Conservation (phyloP, 2,888 invertebrate genomes). For the Blomia tropicalis region DNA sequence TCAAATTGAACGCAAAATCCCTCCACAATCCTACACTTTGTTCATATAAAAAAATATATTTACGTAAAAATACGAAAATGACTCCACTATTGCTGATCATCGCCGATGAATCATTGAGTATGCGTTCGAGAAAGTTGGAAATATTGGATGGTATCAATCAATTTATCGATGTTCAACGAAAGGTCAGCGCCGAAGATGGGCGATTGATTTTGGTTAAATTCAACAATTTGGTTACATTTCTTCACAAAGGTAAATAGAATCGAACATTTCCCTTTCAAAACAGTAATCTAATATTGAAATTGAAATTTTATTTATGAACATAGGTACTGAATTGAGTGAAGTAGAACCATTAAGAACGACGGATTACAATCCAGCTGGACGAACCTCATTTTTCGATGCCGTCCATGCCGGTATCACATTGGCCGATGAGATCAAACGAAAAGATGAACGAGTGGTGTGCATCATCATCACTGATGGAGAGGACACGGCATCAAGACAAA, state of each 20-base stretch:
- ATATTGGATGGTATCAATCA: slow-evolving; percentile 7
- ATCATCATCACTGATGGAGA: slow-evolving; percentile 10
- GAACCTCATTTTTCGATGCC: slow-evolving; percentile 7
- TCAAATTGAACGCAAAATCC: not conserved
- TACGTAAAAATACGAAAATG: not conserved
- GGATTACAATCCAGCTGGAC: slow-evolving; percentile 5
- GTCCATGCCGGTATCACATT: not conserved
- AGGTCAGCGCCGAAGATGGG: not conserved
- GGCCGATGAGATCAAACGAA: not conserved
- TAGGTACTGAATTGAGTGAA: not conserved
- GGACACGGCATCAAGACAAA: not conserved
- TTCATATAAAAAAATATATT: not conserved
- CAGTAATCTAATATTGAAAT: not conserved
- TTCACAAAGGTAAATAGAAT: not conserved
- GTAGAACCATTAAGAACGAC: not conserved
- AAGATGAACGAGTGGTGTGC: slow-evolving; percentile 5
- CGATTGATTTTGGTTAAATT: slow-evolving; percentile 8
- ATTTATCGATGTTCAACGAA: slow-evolving; percentile 8
- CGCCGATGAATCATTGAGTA: slow-evolving; percentile 10
- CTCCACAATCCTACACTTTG: not conserved
- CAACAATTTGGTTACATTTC: not conserved
- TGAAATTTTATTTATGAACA: not conserved
- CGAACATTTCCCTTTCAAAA: not conserved
- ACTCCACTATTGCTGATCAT: slow-evolving; percentile 1
- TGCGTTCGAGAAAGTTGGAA: not conserved